Conservation (phyloP, 2,888 invertebrate species). For the Buathra laborator region DNA sequence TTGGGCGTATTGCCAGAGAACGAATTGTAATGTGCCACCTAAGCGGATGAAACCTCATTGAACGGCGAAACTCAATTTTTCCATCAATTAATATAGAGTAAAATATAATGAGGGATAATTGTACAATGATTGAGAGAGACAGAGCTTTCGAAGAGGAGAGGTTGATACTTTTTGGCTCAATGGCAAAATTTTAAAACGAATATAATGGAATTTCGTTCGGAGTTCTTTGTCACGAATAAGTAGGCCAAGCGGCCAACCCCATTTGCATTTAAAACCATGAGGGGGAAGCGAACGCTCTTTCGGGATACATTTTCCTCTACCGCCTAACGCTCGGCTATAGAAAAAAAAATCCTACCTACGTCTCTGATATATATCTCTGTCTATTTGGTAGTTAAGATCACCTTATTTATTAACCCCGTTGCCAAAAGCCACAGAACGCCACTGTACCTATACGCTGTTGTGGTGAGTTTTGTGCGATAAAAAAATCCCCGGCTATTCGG, state of each 20-base stretch:
- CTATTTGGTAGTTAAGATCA: conserved; percentile 79
- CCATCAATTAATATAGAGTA: conserved; percentile 35
- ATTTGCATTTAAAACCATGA: conserved; percentile 72
- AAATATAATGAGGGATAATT: conserved; percentile 38
- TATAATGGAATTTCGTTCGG: conserved; percentile 69
- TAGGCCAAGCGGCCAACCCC: conserved; percentile 64
- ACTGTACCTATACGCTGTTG: not conserved
- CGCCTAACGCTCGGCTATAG: conserved; percentile 19
- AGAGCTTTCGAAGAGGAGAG: not conserved
- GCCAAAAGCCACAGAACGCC: conserved; percentile 38
- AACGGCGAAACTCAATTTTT: not conserved
- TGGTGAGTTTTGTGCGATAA: not conserved
- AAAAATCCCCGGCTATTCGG: not conserved
- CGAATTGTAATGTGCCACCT: not conserved
- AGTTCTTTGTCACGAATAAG: conserved; percentile 67
- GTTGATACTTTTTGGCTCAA: conserved; percentile 35
- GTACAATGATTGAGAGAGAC: not conserved
- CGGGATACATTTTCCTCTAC: conserved; percentile 56
- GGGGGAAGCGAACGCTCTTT: conserved; percentile 42
- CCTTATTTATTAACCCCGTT: conserved; percentile 72
- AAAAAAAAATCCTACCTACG: conserved; percentile 67
- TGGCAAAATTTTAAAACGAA: conserved; percentile 56
- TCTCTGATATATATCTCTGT: conserved; percentile 81
- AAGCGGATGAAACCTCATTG: not conserved
- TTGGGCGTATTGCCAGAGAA: not conserved